Conservation (phyloP, 2,797 vertebrate species). For the Syncerus caffer region DNA sequence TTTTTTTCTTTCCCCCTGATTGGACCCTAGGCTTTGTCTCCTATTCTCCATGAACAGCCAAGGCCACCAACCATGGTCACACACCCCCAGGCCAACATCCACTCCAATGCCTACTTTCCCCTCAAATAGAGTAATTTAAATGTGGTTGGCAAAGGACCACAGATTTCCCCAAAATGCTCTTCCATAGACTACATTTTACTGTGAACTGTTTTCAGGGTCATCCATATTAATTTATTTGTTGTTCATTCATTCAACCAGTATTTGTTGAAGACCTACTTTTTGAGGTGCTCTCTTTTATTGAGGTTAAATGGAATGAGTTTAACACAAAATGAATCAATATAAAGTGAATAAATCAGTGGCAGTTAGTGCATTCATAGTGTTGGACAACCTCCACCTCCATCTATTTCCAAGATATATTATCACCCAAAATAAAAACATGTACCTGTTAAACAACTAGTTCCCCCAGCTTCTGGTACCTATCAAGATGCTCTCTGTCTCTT, state of each 20-base stretch:
- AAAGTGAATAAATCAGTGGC: neutral
- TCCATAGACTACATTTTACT: neutral
- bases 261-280: neutral
- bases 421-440: neutral
- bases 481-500: neutral
- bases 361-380: neutral
- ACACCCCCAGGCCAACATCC: neutral
- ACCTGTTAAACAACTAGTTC: neutral
- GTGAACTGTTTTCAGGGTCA: neutral
- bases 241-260: neutral
- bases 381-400: neutral
- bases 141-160: neutral
- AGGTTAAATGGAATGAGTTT: neutral
- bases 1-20: rapidly evolving
- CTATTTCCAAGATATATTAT: neutral
- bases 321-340: neutral
- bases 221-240: neutral
- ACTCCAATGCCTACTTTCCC: neutral
- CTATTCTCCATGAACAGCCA: neutral
- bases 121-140: neutral
- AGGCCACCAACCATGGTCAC: neutral
- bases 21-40: neutral
- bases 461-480: neutral
- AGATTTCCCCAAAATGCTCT: neutral
- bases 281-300: neutral